phyloP scores from a whole-genome alignment of 2,113 vertebrate genomes.

The Salminus brasiliensis region DNA sequence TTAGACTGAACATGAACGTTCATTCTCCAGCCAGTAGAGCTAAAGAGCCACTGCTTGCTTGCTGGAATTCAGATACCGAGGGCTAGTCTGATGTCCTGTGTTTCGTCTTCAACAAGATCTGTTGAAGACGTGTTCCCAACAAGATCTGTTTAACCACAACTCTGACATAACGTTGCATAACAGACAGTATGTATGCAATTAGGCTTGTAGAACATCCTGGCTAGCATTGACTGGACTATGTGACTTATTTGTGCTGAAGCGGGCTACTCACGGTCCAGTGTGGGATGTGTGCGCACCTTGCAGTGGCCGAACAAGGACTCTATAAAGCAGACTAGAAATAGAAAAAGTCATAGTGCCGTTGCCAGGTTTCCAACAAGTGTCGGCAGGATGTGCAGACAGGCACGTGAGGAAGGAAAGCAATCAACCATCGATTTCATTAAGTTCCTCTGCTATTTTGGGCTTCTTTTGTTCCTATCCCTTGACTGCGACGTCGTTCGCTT shows the following conservation, averaged over 20 bases:
- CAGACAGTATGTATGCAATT: neutral
- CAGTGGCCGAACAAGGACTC: constrained; percentile 7
- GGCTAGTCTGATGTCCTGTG: neutral
- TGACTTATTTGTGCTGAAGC: neutral
- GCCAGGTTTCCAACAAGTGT: constrained; percentile 19
- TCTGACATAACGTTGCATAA: neutral
- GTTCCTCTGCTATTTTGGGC: constrained; percentile 21
- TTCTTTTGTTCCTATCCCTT: constrained; percentile 37
- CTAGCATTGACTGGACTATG: neutral
- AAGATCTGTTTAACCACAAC: constrained; percentile 1
- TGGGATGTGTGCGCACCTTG: neutral
- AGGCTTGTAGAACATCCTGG: no score
- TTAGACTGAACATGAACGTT: neutral
- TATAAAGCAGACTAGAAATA: constrained; percentile 24
- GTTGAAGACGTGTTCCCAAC: neutral
- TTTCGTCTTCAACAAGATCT: neutral
- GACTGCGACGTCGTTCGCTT: constrained; percentile 5
- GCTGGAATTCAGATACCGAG: no score
- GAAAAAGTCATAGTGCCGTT: neutral
- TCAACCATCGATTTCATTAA: constrained; percentile 23
- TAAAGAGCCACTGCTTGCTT: no score
- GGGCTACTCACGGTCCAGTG: neutral
- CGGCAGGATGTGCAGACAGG: constrained; percentile 23
- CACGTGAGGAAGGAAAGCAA: constrained; percentile 34
- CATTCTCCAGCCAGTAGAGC: neutral